Evolutionary conservation across 2,797 vertebrate species (phyloP), one percentile per base, ranked within the genome.

Genomic region (Lepus townsendii): DNA sequence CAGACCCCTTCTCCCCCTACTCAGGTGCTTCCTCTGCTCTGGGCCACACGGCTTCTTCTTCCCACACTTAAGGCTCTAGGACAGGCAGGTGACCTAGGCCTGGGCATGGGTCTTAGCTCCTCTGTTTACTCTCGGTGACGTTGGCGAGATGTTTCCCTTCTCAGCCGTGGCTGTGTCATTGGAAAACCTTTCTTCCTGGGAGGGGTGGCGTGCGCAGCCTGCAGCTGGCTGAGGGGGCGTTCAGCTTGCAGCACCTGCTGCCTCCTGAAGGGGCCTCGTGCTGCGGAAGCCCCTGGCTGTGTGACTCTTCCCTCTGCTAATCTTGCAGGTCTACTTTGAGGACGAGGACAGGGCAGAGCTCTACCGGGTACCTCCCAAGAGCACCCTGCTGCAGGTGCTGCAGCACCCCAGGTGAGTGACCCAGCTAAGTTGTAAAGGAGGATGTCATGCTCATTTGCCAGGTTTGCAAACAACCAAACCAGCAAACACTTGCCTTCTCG

Each of bases 311-410:
- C 38, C 52, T 63, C 35, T 68, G 10, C 63, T 72, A 57, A 75
- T 76, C 69, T 88, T 88, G 42, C 94, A 99, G 99, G 92, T 99
- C 77, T 99, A 99, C 94, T 99, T 99, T 98, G 99, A 99, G 97
- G 99, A 99, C 88, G 98, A 98, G 62, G 97, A 98, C 77, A 98
- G 97, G 91, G 98, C 98, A 93, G 98, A 98, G 0, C 97, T 99
- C 6, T 98, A 99, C 78, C 95, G 98, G 95, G 98, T 99, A 30
- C 93, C 98, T 95, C 97, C 98, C 26, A 95, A 98, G 20, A 97
- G 80, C 10, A 98, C 99, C 0, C 98, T 99, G 96, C 98, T 99
- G n/a, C 96, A 98, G 35, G 96, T 97, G 50, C 94, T 99, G 90
- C 99, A 99, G 96, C 99, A 99, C 65, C 86, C 98, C 97, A 98